Evolutionary conservation across 2,113 vertebrate genomes (phyloP).

Genomic region (Gyps fulvus): DNA sequence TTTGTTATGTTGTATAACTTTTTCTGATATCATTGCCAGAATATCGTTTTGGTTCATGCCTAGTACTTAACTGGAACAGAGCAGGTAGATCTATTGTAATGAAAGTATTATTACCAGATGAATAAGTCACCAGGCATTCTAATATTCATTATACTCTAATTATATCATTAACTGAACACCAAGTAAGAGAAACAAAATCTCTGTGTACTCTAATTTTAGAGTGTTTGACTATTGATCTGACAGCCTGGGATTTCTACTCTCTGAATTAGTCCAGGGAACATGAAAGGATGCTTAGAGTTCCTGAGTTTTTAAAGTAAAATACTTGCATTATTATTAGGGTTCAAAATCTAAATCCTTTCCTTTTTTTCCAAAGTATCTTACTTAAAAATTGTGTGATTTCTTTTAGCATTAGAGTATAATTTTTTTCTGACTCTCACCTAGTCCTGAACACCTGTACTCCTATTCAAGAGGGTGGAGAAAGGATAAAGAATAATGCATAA

Average conservation of each 20-base stretch:
- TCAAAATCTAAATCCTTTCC: background rate
- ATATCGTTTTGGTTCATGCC: background rate
- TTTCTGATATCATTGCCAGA: background rate
- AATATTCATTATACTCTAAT: background rate
- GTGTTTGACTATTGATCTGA: background rate
- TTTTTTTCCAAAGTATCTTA: background rate
- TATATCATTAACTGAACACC: background rate
- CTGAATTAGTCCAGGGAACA: background rate
- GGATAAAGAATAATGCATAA: background rate
- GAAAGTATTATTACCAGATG: background rate
- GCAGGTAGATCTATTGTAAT: fast-evolving
- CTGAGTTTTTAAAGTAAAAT: background rate
- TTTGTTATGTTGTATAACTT: background rate
- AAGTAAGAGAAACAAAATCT: background rate
- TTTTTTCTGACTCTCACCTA: background rate
- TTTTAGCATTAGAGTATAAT: background rate
- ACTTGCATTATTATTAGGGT: background rate
- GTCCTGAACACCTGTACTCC: background rate
- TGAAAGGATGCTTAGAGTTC: background rate
- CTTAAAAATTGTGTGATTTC: background rate
- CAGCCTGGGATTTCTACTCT: background rate
- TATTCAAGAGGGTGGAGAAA: background rate
- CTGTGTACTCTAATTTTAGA: background rate
- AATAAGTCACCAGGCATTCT: background rate
- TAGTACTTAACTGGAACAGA: background rate